Percentiles rank a stretch among this genome's conserved stretches.
phyloP scores from a whole-genome alignment of 2,113 vertebrate species.

The Cettia cetti region DNA sequence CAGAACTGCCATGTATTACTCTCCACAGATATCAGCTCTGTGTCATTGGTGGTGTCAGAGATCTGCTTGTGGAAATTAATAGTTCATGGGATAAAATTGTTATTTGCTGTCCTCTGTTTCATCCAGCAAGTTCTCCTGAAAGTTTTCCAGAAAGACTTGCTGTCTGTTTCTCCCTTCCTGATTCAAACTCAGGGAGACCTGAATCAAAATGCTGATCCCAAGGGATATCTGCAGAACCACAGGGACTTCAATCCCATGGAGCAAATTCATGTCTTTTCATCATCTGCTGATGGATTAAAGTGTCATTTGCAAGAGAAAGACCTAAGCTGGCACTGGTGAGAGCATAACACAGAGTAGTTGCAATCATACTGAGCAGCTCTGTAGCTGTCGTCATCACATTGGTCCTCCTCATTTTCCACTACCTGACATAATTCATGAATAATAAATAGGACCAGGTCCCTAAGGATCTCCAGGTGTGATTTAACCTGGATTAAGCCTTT shows the following conservation, averaged over 20 bases:
- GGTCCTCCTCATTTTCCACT: neutral
- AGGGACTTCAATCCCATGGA: neutral
- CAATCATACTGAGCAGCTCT: neutral
- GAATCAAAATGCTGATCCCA: neutral
- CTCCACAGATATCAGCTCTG: neutral
- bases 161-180: neutral
- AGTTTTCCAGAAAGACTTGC: neutral
- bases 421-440: neutral
- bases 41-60: neutral
- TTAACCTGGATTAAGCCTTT: slow-evolving; percentile 36
- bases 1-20: neutral
- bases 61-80: neutral
- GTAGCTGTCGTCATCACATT: neutral
- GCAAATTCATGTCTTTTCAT: neutral
- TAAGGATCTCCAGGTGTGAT: slow-evolving; percentile 13
- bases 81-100: neutral
- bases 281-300: neutral
- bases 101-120: neutral
- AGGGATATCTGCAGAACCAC: neutral
- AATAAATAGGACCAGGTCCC: neutral
- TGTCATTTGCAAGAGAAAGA: neutral
- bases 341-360: neutral
- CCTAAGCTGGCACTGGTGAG: neutral
- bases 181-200: neutral
- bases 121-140: neutral